A percentile compares a stretch with the other conserved stretches of the same genome.
phyloP scores from a whole-genome alignment of 2,113 vertebrate genomes.

The Oxygymnocypris stewartii region DNA sequence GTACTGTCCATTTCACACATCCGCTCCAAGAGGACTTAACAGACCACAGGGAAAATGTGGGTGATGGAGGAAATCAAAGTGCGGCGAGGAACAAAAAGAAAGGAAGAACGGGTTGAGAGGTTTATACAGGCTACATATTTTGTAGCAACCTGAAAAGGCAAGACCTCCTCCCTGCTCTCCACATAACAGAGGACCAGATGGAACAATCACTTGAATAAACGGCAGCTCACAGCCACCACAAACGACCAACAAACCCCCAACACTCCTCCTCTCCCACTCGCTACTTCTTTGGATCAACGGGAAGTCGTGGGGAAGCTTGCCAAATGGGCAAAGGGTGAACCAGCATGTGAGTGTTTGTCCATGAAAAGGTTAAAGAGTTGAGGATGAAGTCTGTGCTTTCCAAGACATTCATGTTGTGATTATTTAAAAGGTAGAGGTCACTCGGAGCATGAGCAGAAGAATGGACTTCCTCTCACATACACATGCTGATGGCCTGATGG shows the following conservation, averaged over 20 bases:
- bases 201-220: constrained; percentile 32
- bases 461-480: constrained; percentile 25
- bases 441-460: background rate
- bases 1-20: too few relatives aligned
- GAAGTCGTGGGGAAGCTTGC: constrained; percentile 38
- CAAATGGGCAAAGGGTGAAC: constrained; percentile 32
- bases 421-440: constrained; percentile 2
- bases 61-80: constrained; percentile 1
- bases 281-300: background rate
- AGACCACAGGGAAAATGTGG: constrained; percentile 6
- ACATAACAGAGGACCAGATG: constrained; percentile 36
- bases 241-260: constrained; percentile 18
- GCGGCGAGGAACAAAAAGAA: background rate
- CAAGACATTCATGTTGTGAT: background rate
- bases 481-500: background rate
- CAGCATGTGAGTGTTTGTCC: constrained; percentile 14
- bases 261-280: background rate
- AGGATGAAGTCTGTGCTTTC: background rate
- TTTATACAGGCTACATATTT: constrained; percentile 35
- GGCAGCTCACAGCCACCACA: constrained; percentile 29
- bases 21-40: background rate
- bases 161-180: constrained; percentile 39
- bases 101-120: background rate
- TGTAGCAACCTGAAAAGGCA: constrained; percentile 34
- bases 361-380: background rate